Evolutionary conservation across 2,113 vertebrate genomes (phyloP), one percentile per base, ranked within the genome.

Genomic region (Mus spicilegus): DNA sequence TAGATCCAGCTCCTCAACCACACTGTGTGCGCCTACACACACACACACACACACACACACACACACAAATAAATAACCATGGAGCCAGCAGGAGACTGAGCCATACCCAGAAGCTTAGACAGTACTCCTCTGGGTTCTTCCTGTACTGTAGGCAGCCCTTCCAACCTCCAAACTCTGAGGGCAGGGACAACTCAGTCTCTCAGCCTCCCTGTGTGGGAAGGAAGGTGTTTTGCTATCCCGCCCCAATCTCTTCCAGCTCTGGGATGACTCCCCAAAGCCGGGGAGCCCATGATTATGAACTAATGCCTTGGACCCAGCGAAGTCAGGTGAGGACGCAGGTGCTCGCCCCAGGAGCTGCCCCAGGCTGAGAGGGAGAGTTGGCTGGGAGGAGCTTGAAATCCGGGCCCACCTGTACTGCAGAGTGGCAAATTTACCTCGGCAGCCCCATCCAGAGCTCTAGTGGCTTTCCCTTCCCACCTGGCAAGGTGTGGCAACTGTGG

Each of bases 1-100:
- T 96, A 36, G 1, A 91, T 84, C 86, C 94, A 95, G 93, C 85
- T 91, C 97, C 70, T 73, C 92, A 70, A 94, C 93, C 95, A 20
- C 96, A 94, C 49, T 56, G 82, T 28, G 7, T 46, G 1, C 76
- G 49, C 49, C 3, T 26, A 10, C 49, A 33, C 22, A 49, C 75
- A 54, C 46, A 12, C 91, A 75, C 90, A 63, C 87, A 77, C 67
- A 54, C 88, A 80, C 70, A 87, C 17, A 63, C 92, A 67, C 19
- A 85, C 61, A 94, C 9, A 96, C 94, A 97, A 72, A 95, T 76
- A 97, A 94, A 96, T 89, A 96, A 94, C 95, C 76, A 54, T 49
- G 90, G 89, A 90, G 95, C 72, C 95, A 97, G 92, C 67, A 58
- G 73, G 95, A 88, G 77, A 91, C 82, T 0, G 54, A 69, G 70